Conservation (phyloP, 2,888 invertebrate genomes). For the Escarpia spicata region DNA sequence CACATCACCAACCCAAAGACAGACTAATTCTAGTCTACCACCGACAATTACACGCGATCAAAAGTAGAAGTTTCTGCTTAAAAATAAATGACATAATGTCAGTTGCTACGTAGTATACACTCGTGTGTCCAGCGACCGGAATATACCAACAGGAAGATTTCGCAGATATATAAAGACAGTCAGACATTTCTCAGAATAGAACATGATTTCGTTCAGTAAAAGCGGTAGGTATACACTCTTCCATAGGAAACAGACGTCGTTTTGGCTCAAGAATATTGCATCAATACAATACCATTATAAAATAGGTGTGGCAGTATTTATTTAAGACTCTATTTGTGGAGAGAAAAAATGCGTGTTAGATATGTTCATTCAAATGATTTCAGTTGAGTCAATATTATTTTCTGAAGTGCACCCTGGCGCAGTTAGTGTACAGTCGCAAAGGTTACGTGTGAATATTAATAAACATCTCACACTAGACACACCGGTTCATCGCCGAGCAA, state of each 20-base stretch:
- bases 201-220: neutral
- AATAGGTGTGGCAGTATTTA: neutral
- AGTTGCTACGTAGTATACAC: neutral
- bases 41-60: neutral
- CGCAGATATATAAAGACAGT: neutral
- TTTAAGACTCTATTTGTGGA: neutral
- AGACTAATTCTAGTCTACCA: neutral
- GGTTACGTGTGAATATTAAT: neutral
- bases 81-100: neutral
- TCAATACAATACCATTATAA: too few relatives aligned
- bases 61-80: neutral
- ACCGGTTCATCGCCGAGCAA: neutral
- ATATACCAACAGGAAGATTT: neutral
- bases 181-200: neutral
- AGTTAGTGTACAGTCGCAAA: neutral
- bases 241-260: neutral
- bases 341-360: neutral
- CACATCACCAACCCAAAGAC: neutral
- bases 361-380: neutral
- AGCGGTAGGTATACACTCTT: neutral
- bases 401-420: neutral
- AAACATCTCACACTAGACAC: neutral
- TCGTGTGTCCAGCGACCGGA: neutral
- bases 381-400: neutral
- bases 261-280: neutral